These are phyloP conservation scores for Peromyscus leucopus DNA, from an alignment of 2,113 vertebrate genomes.

Conservation along the genomic window DNA sequence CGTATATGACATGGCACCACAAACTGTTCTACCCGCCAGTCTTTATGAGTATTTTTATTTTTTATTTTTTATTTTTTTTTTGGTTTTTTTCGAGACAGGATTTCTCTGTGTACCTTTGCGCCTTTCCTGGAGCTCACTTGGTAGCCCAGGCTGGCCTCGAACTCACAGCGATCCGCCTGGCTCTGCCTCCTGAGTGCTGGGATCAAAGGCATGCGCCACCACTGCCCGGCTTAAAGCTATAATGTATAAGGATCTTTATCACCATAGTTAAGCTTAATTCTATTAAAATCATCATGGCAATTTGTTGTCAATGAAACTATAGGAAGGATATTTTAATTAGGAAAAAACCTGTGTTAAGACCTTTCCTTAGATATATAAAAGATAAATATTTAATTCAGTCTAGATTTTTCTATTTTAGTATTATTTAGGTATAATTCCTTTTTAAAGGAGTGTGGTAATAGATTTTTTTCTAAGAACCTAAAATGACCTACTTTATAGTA, in stretches of 20 bases:
- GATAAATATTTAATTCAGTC: constrained; percentile 31
- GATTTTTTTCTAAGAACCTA: constrained; percentile 48
- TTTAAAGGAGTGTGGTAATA: constrained; percentile 31
- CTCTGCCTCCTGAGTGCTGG: no score
- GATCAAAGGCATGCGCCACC: no score
- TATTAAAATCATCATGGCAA: background rate
- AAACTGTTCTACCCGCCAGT: background rate
- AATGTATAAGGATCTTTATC: background rate
- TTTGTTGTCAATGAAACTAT: constrained; percentile 20
- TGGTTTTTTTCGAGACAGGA: no score
- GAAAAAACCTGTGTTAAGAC: background rate
- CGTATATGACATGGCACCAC: background rate
- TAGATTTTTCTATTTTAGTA: constrained; percentile 23
- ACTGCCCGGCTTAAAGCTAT: no score
- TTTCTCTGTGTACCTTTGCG: no score
- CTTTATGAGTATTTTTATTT: constrained; percentile 20
- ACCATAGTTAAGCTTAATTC: constrained; percentile 21
- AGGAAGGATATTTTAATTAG: constrained; percentile 5
- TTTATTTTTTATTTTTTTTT: no score
- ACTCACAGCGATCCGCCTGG: no score
- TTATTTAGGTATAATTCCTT: constrained; percentile 49
- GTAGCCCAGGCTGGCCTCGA: no score
- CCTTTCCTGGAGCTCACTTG: no score
- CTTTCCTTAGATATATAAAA: constrained; percentile 40
- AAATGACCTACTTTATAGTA: constrained; percentile 71